Evolutionary conservation across 2,888 invertebrate species (phyloP), one percentile per base, ranked within the genome.

Genomic region (Elysia crispata): DNA sequence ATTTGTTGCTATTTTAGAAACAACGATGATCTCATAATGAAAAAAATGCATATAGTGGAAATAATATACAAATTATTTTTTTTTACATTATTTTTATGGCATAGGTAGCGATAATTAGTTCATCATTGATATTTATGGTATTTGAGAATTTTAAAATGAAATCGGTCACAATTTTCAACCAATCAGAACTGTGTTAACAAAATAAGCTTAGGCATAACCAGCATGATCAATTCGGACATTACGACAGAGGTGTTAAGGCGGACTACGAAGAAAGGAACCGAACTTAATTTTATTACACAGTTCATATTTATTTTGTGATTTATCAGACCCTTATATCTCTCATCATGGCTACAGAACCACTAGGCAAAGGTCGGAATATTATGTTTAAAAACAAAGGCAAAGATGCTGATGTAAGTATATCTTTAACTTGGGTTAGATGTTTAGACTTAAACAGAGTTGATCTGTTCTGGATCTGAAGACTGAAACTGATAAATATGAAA

Each of bases 301-400:
- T 18, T 33, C 49, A 41, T 72, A 15, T 20, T 28, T 66, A 62
- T 72, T 18, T 62, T 13, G 41, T 62, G 49, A n/a, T n/a, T 18
- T n/a, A 69, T 41, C 11, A 41, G 11, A 41, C 41, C 41, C 11
- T 41, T 41, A 41, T 41, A 6, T 11, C 41, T 3, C 3, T 41
- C 41, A 41, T 41, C 41, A 89, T 88, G 88, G 86, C 88, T 41
- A 83, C 87, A 66, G 89, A 90, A 75, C 84, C 85, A 70, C 81
- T 82, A 76, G 79, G 82, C 23, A 90, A 89, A 83, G 85, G 86
- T 49, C 86, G 92, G 77, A 86, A 87, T 57, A 88, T 90, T 80
- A 83, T 89, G 77, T 92, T 91, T 83, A 99, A 99, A 95, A 98
- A 99, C 95, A 97, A 97, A 94, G 98, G 98, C 92, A 99, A 98